Base-by-base conservation (phyloP, 2,113 vertebrate genomes). In the Origma solitaria region DNA sequence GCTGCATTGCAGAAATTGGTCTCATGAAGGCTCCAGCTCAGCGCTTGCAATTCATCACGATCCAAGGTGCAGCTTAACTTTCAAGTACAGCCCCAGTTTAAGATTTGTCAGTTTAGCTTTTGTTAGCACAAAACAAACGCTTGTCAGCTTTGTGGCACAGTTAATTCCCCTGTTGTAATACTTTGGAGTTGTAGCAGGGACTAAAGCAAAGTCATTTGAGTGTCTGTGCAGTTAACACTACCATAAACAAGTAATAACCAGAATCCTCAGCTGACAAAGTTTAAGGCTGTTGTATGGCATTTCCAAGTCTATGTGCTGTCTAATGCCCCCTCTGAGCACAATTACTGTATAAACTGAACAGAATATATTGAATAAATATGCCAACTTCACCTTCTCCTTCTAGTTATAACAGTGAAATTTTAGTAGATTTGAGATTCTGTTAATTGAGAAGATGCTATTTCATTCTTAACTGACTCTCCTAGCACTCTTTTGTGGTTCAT, bases 321-420 rank as follows among this genome's bases (percentile, higher is more conserved):
- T 96, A 79, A 86, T 94, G 53, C 11, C 37, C 30, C 88, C 69
- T 84, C 82, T 0, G 20, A 92, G 80, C 64, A 49, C 69, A 71
- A 53, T 95, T 89, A 86, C 44, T 82, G 28, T 53, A 58, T 79
- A 86, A 92, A 83, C 60, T 42, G 51, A 94, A 57, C 49, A 53
- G 57, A 91, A 82, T 45, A 24, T 45, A 61, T 72, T 92, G 70
- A 92, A 72, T 72, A 92, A 95, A 87, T 64, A 91, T 10, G 11
- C 50, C 30, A 77, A 58, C 70, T 65, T 87, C 37, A 56, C 40
- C 50, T 37, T 86, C 37, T 90, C 40, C 73, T 76, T 64, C 61
- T 89, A 40, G 45, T 76, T 92, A 15, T 49, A 69, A 57, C 35
- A 64, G 49, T 65, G 70, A 49, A 38, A 16, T 72, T 79, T 83